phyloP scores from a whole-genome alignment of 2,113 vertebrate genomes.

The Chrysochloris asiatica region DNA sequence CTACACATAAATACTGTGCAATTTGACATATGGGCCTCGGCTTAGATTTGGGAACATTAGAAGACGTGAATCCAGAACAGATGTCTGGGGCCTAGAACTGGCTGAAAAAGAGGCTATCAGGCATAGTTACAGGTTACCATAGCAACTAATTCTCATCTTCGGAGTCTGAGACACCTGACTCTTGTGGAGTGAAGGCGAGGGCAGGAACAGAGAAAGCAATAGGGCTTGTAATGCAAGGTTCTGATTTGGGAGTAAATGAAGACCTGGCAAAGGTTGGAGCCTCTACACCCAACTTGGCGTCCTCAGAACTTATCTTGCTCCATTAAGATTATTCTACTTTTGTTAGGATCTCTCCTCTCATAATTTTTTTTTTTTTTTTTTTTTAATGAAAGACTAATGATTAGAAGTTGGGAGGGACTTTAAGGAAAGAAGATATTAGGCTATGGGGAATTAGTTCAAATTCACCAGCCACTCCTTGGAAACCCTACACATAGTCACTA shows the following conservation, averaged over 20 bases:
- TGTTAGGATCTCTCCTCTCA: background rate
- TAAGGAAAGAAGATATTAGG: background rate
- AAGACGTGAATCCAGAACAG: slow-evolving; percentile 44
- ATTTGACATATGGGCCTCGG: background rate
- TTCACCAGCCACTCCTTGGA: too few relatives aligned
- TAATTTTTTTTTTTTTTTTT: slow-evolving; percentile 22
- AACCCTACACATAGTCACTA: too few relatives aligned
- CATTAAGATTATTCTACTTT: background rate
- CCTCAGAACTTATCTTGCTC: background rate
- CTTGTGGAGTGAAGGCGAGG: background rate
- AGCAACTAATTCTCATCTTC: slow-evolving; percentile 48
- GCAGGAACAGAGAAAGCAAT: background rate
- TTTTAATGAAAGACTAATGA: slow-evolving; percentile 21
- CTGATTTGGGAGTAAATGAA: background rate
- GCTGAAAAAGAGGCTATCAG: slow-evolving; percentile 7
- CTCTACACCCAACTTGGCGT: background rate
- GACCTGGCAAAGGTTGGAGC: background rate
- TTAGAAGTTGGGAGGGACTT: background rate
- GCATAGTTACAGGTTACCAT: slow-evolving; percentile 27
- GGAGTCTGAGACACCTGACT: background rate
- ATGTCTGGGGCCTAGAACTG: slow-evolving; percentile 56
- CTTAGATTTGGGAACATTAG: slow-evolving; percentile 45
- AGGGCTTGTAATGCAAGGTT: background rate
- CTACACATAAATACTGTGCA: background rate
- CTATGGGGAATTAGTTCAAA: background rate